Base-by-base conservation (phyloP, 2,888 invertebrate species). In the Drosophila meridionalis region DNA sequence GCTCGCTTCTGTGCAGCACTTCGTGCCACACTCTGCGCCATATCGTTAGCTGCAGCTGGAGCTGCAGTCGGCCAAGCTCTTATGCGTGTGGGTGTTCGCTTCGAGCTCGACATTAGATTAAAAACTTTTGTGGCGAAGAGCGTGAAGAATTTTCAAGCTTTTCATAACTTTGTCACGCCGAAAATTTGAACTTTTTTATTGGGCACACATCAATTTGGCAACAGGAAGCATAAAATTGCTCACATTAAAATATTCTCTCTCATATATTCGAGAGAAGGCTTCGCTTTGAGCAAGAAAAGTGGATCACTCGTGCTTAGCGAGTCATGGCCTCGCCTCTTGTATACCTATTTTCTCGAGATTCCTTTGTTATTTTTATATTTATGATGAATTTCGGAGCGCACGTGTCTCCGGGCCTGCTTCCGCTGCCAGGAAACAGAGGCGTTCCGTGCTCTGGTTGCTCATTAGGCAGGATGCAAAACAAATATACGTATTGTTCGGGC, bases 51-150 rank as follows among this genome's bases (percentile, higher is more conserved):
- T 75, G 77, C 64, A 70, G 38, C 45, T 56, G 40, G 45, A 50
- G 43, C 36, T 56, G 56, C 56, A 56, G 3, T 5, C 9, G n/a
- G 20, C 20, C 34, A 47, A 20, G 34, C 14, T 32, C 32, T 43
- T 1, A 48, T 30, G 11, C 9, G 14, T 36, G 53, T 34, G 42
- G 3, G 14, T 30, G 45, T 56, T 73, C 69, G 81, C 81, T 77
- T 81, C 83, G 82, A 83, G 75, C 69, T 78, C 75, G 67, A 74
- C 64, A 87, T 87, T 89, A 76, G 81, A 82, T 85, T 82, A 76
- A 77, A 76, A 87, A 85, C 74, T 83, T 89, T 76, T 70, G 32
- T 59, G 58, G 48, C 69, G 52, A 32, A 62, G 38, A 65, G 59
- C 60, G 43, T 20, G 28, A 66, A 52, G 14, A 73, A 68, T 71